Percentiles rank a stretch among this genome's conserved stretches.
phyloP scores from a whole-genome alignment of 2,113 vertebrate species.

The Phylloscopus trochilus region DNA sequence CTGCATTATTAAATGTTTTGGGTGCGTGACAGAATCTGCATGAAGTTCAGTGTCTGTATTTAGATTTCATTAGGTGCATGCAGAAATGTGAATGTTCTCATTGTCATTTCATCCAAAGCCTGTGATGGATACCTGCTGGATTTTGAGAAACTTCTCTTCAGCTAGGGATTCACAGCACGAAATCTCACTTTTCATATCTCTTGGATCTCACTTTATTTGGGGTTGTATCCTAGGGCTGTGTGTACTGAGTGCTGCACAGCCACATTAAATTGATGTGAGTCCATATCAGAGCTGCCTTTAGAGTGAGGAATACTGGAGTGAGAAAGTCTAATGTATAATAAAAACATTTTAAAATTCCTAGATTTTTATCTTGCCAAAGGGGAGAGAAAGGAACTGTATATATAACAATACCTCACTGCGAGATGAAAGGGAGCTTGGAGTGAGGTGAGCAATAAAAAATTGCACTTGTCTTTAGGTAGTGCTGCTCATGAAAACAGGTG shows the following conservation, averaged over 20 bases:
- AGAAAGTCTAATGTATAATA: background rate
- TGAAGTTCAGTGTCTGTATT: background rate
- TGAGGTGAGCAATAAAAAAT: background rate
- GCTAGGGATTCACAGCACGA: background rate
- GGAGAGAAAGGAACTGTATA: background rate
- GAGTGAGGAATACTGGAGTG: background rate
- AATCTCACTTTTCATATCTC: background rate
- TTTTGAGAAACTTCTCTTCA: background rate
- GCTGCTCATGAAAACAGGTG: background rate
- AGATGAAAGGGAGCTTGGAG: background rate
- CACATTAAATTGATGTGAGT: background rate
- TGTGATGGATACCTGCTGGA: background rate
- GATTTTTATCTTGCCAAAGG: constrained; percentile 14
- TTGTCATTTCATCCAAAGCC: background rate
- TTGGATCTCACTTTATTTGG: background rate
- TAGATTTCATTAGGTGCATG: background rate
- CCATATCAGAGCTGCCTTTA: background rate
- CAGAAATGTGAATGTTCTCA: background rate
- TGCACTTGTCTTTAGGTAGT: background rate
- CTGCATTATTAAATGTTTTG: background rate
- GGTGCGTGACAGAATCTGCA: background rate
- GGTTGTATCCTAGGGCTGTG: background rate
- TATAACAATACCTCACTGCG: background rate
- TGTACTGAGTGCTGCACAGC: background rate
- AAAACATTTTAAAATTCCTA: background rate